Conservation (phyloP, 2,888 invertebrate species). For the Platerodrilus igneus region DNA sequence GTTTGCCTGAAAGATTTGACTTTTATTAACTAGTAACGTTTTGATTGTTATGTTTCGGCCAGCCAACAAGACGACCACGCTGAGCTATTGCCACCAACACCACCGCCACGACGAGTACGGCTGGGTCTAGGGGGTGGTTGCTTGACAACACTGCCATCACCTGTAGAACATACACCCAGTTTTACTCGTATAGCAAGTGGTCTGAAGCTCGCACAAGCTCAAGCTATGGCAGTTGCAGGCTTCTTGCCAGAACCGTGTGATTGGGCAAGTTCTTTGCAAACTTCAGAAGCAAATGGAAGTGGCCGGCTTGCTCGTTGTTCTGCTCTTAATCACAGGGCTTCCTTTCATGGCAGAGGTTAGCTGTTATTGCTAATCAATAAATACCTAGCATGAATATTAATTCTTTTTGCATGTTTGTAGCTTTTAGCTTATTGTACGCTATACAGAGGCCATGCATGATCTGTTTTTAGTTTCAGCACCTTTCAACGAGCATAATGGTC, state of each 20-base stretch:
- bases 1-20: slow-evolving; percentile 37
- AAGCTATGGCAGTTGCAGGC: slow-evolving; percentile 68
- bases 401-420: slow-evolving; percentile 14
- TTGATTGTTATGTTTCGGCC: slow-evolving; percentile 44
- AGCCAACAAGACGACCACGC: slow-evolving; percentile 58
- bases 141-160: slow-evolving; percentile 39
- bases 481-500: slow-evolving; percentile 55
- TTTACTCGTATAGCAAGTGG: slow-evolving; percentile 63
- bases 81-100: slow-evolving; percentile 60
- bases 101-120: slow-evolving; percentile 53
- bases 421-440: slow-evolving; percentile 20
- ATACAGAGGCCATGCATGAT: slow-evolving; percentile 35
- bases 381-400: slow-evolving; percentile 21
- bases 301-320: slow-evolving; percentile 46
- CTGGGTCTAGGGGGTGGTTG: slow-evolving; percentile 44
- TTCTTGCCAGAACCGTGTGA: slow-evolving; percentile 55
- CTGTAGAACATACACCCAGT: slow-evolving; percentile 45
- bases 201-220: slow-evolving; percentile 64
- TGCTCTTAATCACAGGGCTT: slow-evolving; percentile 56
- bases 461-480: slow-evolving; percentile 34
- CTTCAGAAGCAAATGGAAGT: slow-evolving; percentile 43
- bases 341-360: slow-evolving; percentile 63
- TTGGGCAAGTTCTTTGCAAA: slow-evolving; percentile 44
- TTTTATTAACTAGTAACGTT: slow-evolving; percentile 39
- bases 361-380: slow-evolving; percentile 35